Conservation (phyloP, 2,797 vertebrate species). For the Malacoctenus gilli region DNA sequence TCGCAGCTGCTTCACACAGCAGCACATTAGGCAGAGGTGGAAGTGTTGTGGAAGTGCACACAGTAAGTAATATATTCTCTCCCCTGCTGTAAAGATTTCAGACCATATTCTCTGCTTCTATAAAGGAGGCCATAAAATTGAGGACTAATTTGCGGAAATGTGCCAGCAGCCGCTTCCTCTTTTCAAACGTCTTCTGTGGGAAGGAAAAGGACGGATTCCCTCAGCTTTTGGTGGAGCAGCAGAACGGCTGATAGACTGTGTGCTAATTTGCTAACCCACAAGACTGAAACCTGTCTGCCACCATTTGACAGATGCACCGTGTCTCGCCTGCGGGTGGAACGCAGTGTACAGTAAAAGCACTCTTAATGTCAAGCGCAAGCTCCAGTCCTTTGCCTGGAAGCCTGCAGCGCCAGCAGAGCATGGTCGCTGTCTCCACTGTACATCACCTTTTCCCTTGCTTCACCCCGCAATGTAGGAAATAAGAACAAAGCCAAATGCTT, state of each 20-base stretch:
- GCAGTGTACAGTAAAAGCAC: slow-evolving; percentile 38
- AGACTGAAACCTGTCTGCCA: slow-evolving; percentile 57
- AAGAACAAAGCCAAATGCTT: slow-evolving; percentile 33
- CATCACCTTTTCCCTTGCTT: slow-evolving; percentile 1
- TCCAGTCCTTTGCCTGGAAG: slow-evolving; percentile 50
- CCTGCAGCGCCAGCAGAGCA: slow-evolving; percentile 39
- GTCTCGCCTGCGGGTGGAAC: slow-evolving; percentile 44
- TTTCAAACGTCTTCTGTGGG: too few relatives aligned
- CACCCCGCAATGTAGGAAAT: slow-evolving; percentile 30
- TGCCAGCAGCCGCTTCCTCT: background rate
- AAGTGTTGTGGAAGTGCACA: background rate
- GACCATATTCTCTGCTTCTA: too few relatives aligned
- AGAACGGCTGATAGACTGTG: slow-evolving; percentile 25
- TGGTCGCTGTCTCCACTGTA: slow-evolving; percentile 14
- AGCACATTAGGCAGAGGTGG: background rate
- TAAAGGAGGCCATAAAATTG: background rate
- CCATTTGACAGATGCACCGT: slow-evolving; percentile 59
- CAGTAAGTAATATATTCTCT: background rate
- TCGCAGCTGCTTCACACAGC: background rate
- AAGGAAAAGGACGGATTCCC: background rate
- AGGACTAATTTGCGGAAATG: slow-evolving; percentile 1
- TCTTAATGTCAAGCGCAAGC: slow-evolving; percentile 61
- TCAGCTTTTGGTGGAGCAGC: slow-evolving; percentile 25
- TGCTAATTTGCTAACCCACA: slow-evolving; percentile 55
- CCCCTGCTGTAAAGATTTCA: slow-evolving; percentile 2